Base-by-base conservation (phyloP, 2,113 vertebrate genomes). In the Nycticebus coucang region DNA sequence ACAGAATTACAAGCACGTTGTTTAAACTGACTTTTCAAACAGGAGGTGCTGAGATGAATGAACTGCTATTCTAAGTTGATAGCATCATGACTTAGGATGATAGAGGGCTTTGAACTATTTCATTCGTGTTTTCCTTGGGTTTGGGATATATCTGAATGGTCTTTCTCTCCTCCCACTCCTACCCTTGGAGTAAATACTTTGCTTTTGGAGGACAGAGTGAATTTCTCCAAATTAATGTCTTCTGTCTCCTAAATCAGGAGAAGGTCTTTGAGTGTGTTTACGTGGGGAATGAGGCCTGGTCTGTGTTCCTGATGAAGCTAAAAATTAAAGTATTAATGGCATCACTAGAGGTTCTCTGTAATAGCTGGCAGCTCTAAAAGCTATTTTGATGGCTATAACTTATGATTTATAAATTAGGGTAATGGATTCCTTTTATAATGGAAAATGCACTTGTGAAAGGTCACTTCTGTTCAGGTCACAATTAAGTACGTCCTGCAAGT, bases 401-500 rank as follows among this genome's bases (percentile, higher is more conserved):
- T 86, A 81, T 59, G 81, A 88, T 95, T 97, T 95, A 84, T 95
- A 82, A 87, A 90, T 92, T 92, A 90, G 50, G 75, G 79, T 96
- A 87, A 97, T 93, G 74, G 96, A 41, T 64, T 96, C 68, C 18
- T 79, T 62, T 91, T 86, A 79, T 35, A 37, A 78, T 84, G 83
- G 91, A 82, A 93, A 91, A 35, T 78, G 74, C 74, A 24, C 83
- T 92, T 71, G 71, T 72, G 0, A 87, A 24, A 50, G 78, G 85
- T 79, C 92, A 78, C 24, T 83, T 95, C 24, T 33, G 35, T 55
- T 86, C 35, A 60, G 60, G 78, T 66, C 41, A 37, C 89, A 92
- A 77, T 71, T 64, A 69, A 72, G 37, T 69, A 64, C 64, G 18
- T 66, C 7, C 33, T n/a, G 35, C 35, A 59, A 68, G 35, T 78